Conservation (phyloP, 2,797 vertebrate species). For the Kryptopterus vitreolus region DNA sequence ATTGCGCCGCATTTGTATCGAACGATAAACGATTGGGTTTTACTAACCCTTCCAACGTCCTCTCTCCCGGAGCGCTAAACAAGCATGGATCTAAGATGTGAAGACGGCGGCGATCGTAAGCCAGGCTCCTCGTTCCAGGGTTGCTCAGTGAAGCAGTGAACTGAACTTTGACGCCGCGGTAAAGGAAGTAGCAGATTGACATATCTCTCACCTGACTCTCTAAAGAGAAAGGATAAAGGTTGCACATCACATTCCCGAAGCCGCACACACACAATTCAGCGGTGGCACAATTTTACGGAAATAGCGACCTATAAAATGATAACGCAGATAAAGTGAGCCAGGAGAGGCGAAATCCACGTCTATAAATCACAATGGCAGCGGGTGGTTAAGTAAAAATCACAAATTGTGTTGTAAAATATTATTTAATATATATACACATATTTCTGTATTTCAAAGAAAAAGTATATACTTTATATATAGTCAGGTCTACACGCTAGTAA, state of each 20-base stretch:
- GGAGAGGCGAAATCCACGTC: too few relatives aligned
- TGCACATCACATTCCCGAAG: too few relatives aligned
- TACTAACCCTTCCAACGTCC: conserved; percentile 39
- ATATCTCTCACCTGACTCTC: conserved; percentile 63
- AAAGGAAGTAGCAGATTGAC: conserved; percentile 55
- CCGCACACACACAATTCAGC: too few relatives aligned
- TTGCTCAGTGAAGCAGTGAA: conserved; percentile 38
- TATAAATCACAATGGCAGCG: background rate
- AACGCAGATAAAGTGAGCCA: background rate
- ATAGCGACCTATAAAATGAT: background rate
- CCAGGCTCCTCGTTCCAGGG: conserved; percentile 9
- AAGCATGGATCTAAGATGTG: background rate
- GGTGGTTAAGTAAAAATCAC: background rate
- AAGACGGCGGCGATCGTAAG: conserved; percentile 19
- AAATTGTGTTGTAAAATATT: background rate
- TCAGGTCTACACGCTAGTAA: background rate
- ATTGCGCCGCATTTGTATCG: too few relatives aligned
- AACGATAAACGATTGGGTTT: background rate
- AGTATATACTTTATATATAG: conserved; percentile 25
- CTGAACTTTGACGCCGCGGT: conserved; percentile 66
- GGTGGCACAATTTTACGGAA: conserved; percentile 23
- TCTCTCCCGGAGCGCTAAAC: conserved; percentile 19
- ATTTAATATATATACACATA: conserved; percentile 40
- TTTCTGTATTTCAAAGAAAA: conserved; percentile 31
- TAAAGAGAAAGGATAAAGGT: conserved; percentile 53